These are phyloP conservation scores for Pagetopsis macropterus DNA, from an alignment of 2,797 vertebrate species.

Conservation along the genomic window DNA sequence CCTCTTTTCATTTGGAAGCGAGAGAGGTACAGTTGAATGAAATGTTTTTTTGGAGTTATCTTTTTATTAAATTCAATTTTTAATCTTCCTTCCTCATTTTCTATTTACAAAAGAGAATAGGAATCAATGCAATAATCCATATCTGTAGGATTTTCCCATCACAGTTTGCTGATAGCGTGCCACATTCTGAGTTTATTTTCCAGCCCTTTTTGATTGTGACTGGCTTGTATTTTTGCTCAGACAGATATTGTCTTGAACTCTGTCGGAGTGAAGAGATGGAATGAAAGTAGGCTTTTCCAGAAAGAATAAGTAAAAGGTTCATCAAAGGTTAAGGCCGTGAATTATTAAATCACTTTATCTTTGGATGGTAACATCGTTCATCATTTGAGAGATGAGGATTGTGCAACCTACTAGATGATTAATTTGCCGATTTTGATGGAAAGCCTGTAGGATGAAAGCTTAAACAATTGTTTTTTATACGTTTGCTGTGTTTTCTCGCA, in stretches of 20 bases:
- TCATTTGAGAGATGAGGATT: conserved; percentile 42
- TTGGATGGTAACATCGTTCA: conserved; percentile 31
- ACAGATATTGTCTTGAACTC: conserved; percentile 63
- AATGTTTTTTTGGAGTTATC: conserved; percentile 22
- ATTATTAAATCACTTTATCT: conserved; percentile 68
- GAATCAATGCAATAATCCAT: conserved; percentile 69
- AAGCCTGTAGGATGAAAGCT: conserved; percentile 46
- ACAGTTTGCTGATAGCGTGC: conserved; percentile 30
- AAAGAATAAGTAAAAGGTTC: conserved; percentile 58
- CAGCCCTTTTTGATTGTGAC: conserved; percentile 52
- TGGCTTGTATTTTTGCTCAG: conserved; percentile 45
- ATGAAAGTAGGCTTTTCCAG: conserved; percentile 46
- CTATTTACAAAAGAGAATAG: conserved; percentile 51
- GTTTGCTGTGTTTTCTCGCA: conserved; percentile 53
- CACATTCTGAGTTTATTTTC: conserved; percentile 53
- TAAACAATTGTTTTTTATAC: conserved; percentile 56
- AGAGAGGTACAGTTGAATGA: not conserved
- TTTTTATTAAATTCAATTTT: conserved; percentile 69
- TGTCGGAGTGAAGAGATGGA: conserved; percentile 40
- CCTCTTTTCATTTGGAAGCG: conserved; percentile 23
- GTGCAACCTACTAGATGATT: conserved; percentile 54
- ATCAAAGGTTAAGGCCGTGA: conserved; percentile 63
- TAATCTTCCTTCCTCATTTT: conserved; percentile 66
- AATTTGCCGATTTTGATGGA: conserved; percentile 65
- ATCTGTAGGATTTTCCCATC: conserved; percentile 61